Evolutionary conservation across 1,140 invertebrate species (phyloP).

Genomic region (Aphis gossypii): DNA sequence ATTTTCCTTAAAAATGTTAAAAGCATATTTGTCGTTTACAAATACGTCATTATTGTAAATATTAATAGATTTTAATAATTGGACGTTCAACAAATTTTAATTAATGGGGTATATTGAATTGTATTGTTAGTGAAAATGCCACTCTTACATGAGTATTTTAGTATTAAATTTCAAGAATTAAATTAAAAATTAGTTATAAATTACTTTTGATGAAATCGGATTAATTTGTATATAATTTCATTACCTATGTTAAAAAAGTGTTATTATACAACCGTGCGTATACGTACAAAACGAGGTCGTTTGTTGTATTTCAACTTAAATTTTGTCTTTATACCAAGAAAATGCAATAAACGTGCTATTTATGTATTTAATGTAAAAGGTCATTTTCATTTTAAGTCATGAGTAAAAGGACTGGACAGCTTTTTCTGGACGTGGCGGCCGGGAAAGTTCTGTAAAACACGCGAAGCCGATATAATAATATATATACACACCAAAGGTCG

Average conservation of each 20-base stretch:
- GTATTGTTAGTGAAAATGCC: neutral
- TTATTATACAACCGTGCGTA: neutral
- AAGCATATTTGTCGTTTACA: neutral
- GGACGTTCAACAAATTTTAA: neutral
- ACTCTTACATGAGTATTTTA: neutral
- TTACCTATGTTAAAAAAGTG: neutral
- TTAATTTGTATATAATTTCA: neutral
- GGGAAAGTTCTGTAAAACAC: neutral
- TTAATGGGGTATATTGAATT: neutral
- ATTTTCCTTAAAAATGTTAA: neutral
- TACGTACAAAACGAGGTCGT: neutral
- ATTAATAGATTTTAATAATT: neutral
- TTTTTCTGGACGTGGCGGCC: neutral
- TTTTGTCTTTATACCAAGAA: neutral
- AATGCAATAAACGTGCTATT: neutral
- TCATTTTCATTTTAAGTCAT: neutral
- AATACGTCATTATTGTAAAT: neutral
- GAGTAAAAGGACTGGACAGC: neutral
- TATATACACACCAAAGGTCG: neutral
- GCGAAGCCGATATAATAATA: neutral
- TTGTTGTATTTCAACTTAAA: neutral
- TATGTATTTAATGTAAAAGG: neutral
- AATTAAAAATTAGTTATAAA: neutral
- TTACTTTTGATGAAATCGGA: neutral
- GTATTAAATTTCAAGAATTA: neutral